A percentile compares a stretch with the other conserved stretches of the same genome.
These are phyloP conservation scores for Erpornis zantholeuca DNA, from an alignment of 2,113 vertebrate species.

Conservation along the genomic window DNA sequence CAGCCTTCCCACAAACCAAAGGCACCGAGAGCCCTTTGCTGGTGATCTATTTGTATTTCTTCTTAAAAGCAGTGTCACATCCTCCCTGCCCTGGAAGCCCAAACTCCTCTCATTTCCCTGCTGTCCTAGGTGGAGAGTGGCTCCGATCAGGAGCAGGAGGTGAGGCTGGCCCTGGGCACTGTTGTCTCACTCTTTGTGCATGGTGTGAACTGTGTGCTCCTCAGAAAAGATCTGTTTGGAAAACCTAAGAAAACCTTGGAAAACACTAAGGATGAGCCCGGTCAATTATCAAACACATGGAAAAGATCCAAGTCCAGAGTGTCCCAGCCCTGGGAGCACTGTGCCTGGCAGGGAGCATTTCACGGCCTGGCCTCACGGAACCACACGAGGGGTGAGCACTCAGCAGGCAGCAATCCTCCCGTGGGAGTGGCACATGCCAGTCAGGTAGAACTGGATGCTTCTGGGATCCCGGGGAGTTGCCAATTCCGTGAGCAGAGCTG, in stretches of 20 bases:
- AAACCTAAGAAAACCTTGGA: background rate
- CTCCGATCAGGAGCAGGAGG: background rate
- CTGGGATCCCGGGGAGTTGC: background rate
- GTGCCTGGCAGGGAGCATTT: background rate
- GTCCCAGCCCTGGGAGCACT: accelerated
- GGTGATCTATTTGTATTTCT: background rate
- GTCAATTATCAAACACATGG: background rate
- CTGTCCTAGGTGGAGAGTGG: accelerated
- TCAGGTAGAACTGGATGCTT: constrained; percentile 40
- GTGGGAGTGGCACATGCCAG: background rate
- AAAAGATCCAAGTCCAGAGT: background rate
- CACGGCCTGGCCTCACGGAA: background rate
- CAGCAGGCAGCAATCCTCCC: background rate
- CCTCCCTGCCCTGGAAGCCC: background rate
- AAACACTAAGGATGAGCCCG: background rate
- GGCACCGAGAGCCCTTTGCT: background rate
- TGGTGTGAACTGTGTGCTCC: background rate
- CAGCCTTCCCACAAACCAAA: background rate
- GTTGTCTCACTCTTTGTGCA: background rate
- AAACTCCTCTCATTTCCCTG: background rate
- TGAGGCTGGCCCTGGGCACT: background rate
- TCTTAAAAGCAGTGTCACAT: background rate
- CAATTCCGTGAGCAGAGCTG: background rate
- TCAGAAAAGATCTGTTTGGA: background rate
- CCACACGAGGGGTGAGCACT: background rate